Percentiles rank a stretch among this genome's conserved stretches.
Evolutionary conservation across 2,888 invertebrate species (phyloP).

Genomic region (Torymus texanus): DNA sequence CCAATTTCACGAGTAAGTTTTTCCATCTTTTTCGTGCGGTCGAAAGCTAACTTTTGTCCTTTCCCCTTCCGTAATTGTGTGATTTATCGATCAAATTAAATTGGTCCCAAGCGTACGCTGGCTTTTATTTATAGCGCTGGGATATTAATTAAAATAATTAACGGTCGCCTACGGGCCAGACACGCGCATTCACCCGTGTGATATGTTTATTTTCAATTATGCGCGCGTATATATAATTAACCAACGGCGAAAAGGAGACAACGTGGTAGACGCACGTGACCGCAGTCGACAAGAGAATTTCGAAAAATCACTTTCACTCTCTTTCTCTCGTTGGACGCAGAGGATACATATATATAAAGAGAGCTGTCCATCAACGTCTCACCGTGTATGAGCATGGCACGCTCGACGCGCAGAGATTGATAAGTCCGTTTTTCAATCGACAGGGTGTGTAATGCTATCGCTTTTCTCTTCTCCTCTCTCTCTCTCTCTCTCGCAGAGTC

Average conservation of each 20-base stretch:
- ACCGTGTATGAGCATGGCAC: no score
- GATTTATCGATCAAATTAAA: slow-evolving; percentile 53
- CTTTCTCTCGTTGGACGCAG: no score
- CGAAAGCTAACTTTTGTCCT: no score
- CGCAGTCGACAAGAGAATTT: background rate
- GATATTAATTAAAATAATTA: no score
- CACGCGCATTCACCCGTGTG: background rate
- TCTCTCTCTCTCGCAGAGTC: background rate
- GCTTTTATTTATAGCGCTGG: no score
- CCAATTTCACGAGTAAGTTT: slow-evolving; percentile 41
- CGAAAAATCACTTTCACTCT: no score
- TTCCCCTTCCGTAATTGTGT: background rate
- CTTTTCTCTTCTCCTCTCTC: no score
- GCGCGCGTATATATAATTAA: background rate
- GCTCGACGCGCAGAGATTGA: slow-evolving; percentile 4
- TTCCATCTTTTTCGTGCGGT: slow-evolving; percentile 23
- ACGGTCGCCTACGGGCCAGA: background rate
- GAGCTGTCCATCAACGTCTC: slow-evolving; percentile 21
- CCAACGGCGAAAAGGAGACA: background rate
- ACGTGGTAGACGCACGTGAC: slow-evolving; percentile 3
- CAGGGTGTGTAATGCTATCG: no score
- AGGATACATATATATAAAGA: no score
- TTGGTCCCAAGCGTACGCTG: slow-evolving; percentile 5
- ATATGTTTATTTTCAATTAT: slow-evolving; percentile 38
- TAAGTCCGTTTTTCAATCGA: slow-evolving; percentile 10